Evolutionary conservation across 2,113 vertebrate genomes (phyloP).

Genomic region (Labeo rohita): DNA sequence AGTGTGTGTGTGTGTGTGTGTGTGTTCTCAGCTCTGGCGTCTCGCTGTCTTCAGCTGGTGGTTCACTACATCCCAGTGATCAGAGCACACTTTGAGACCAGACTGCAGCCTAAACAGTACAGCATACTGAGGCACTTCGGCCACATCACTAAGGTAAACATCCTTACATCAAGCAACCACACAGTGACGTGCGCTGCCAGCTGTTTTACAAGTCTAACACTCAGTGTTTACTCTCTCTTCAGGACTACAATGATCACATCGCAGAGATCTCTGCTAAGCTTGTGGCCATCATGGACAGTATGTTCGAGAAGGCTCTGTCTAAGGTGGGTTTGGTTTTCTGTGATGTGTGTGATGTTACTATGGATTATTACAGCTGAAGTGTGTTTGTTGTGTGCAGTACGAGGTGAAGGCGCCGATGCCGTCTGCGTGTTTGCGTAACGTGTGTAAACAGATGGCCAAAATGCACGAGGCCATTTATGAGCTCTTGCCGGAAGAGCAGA

Average conservation of each 20-base stretch:
- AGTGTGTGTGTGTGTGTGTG: neutral
- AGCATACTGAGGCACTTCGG: conserved; percentile 94
- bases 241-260: conserved; percentile 98
- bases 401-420: conserved; percentile 98
- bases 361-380: neutral
- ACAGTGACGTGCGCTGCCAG: neutral
- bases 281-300: conserved; percentile 97
- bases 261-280: conserved; percentile 95
- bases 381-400: conserved; percentile 77
- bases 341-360: neutral
- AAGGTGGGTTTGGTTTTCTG: conserved; percentile 79
- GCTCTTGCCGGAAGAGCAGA: conserved; percentile 93
- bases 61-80: conserved; percentile 96
- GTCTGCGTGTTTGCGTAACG: conserved; percentile 91
- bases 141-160: conserved; percentile 85
- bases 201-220: neutral
- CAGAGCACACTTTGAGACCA: conserved; percentile 92
- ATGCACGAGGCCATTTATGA: conserved; percentile 98
- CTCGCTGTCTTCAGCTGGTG: conserved; percentile 95
- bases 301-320: conserved; percentile 93
- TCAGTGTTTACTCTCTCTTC: conserved; percentile 49
- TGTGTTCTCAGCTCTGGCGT: conserved; percentile 84
- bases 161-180: neutral
- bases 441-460: conserved; percentile 97
- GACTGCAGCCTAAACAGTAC: conserved; percentile 92